Evolutionary conservation across 1,140 invertebrate species (phyloP).

Genomic region (Drosophila virilis): DNA sequence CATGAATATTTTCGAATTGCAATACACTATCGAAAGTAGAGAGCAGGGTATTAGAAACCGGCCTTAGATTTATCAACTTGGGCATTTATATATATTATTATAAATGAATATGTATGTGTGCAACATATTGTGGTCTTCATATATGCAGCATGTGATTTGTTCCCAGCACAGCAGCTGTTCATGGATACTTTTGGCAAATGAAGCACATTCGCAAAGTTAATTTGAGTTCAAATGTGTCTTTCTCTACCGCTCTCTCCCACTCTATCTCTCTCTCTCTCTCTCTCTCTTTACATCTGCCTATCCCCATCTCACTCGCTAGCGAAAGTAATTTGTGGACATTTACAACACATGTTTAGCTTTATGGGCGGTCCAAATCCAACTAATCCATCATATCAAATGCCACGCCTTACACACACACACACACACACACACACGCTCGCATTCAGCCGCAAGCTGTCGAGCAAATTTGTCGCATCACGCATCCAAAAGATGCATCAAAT

Average conservation of each 20-base stretch:
- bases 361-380: constrained; percentile 17
- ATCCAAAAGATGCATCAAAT: constrained; percentile 50
- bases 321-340: constrained; percentile 38
- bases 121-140: not conserved
- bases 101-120: not conserved
- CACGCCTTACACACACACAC: not conserved
- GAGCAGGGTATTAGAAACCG: not conserved
- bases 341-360: constrained; percentile 38
- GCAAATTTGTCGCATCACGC: constrained; percentile 40
- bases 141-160: constrained; percentile 13
- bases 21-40: not conserved
- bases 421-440: not conserved
- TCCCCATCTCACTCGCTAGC: not conserved
- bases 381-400: constrained; percentile 35
- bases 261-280: constrained; percentile 1
- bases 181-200: constrained; percentile 37
- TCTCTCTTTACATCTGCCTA: not conserved
- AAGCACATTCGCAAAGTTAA: constrained; percentile 37
- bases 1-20: too few relatives aligned
- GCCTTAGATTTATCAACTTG: not conserved
- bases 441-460: constrained; percentile 42
- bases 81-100: not conserved
- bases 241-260: not conserved
- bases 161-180: constrained; percentile 28
- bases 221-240: constrained; percentile 7